phyloP scores from a whole-genome alignment of 2,797 vertebrate species.

The Rhynchotus rufescens region DNA sequence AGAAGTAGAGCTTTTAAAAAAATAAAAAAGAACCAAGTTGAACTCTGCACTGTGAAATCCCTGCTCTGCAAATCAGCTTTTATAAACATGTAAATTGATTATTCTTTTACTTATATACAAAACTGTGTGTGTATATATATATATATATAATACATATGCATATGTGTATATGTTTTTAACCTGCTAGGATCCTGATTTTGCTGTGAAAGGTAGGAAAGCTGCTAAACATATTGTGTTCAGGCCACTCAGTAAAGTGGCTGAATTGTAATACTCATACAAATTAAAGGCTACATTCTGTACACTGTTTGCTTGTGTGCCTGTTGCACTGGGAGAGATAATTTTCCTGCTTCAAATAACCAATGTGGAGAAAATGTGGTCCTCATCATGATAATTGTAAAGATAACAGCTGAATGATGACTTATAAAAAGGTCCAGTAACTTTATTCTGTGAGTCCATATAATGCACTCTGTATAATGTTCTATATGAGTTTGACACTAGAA shows the following conservation, averaged over 20 bases:
- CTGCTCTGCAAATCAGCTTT: neutral
- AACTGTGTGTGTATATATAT: too few species aligned
- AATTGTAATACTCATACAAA: neutral
- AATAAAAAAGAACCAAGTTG: neutral
- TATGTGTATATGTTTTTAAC: neutral
- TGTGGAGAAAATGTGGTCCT: neutral
- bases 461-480: neutral
- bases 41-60: neutral
- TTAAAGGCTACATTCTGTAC: neutral
- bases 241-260: neutral
- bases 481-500: neutral
- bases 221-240: neutral
- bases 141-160: too few species aligned
- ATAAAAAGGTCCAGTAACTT: neutral
- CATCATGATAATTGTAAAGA: neutral
- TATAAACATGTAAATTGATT: neutral
- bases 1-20: neutral
- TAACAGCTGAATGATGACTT: neutral
- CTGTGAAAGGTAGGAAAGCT: neutral
- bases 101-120: neutral
- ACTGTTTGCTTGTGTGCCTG: neutral
- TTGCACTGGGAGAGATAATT: neutral
- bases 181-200: neutral
- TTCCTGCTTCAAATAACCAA: neutral
- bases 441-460: neutral